Percentiles rank a stretch among this genome's conserved stretches.
These are phyloP conservation scores for Alviniconcha strummeri DNA, from an alignment of 2,888 invertebrate species.

Conservation along the genomic window DNA sequence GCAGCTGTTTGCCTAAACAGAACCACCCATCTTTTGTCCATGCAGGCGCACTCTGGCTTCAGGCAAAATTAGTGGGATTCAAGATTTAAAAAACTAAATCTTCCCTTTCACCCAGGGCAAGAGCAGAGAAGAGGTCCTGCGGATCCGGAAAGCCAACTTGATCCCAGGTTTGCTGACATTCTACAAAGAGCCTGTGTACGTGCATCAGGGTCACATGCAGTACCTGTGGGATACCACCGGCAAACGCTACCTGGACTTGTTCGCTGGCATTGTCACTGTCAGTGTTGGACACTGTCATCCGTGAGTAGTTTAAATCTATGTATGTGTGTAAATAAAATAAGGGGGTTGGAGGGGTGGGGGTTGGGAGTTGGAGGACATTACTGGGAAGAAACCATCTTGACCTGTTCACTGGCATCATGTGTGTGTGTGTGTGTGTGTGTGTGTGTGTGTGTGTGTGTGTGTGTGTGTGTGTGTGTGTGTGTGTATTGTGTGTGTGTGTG, in stretches of 20 bases:
- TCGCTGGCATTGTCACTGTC: conserved; percentile 97
- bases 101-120: conserved; percentile 61
- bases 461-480: conserved; percentile 2
- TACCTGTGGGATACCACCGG: conserved; percentile 93
- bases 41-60: too few relatives aligned
- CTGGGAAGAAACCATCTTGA: too few relatives aligned
- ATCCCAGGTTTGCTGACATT: conserved; percentile 80
- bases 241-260: conserved; percentile 92
- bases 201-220: conserved; percentile 91
- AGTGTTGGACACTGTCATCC: conserved; percentile 98
- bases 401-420: too few relatives aligned
- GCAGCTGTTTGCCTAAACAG: too few relatives aligned
- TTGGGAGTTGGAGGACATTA: too few relatives aligned
- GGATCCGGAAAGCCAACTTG: conserved; percentile 75
- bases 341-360: too few relatives aligned
- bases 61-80: not conserved
- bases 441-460: conserved; percentile 11
- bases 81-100: not conserved
- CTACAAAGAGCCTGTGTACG: conserved; percentile 88
- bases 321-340: conserved; percentile 1
- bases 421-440: not conserved
- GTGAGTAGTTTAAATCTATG: conserved; percentile 79
- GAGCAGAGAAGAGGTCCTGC: conserved; percentile 74
- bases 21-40: too few relatives aligned
- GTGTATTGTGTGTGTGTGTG: too few relatives aligned